phyloP scores from a whole-genome alignment of 1,140 invertebrate species.

The Drosophila tropicalis region DNA sequence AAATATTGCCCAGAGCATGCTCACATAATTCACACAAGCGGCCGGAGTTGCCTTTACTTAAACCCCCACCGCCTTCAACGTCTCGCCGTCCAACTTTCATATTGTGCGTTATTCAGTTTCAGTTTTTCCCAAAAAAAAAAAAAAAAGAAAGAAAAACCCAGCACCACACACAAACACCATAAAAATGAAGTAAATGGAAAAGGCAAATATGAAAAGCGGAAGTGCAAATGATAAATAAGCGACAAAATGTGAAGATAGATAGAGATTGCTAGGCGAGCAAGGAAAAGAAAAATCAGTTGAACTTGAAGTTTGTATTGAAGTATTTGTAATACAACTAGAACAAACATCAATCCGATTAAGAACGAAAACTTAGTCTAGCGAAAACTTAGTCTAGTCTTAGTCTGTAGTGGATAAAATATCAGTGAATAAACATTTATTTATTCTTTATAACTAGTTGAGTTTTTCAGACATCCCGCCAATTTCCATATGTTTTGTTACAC shows the following conservation, averaged over 20 bases:
- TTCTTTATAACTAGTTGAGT: too few species aligned
- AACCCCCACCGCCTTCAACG: neutral
- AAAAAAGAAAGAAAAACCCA: neutral
- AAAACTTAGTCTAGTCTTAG: too few species aligned
- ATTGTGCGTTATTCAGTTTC: constrained; percentile 9
- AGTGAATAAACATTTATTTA: too few species aligned
- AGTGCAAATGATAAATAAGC: constrained; percentile 14
- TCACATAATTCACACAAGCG: constrained; percentile 12
- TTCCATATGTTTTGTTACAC: too few species aligned
- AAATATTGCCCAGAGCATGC: constrained; percentile 5
- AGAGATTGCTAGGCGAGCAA: neutral
- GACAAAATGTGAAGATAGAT: constrained; percentile 1
- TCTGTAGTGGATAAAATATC: too few species aligned
- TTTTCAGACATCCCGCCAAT: too few species aligned
- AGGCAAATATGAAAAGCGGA: constrained; percentile 5
- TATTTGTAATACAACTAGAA: too few species aligned
- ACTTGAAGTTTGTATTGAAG: neutral
- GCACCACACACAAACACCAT: too few species aligned
- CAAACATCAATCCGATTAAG: too few species aligned
- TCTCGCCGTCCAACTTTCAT: neutral
- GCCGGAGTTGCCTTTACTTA: neutral
- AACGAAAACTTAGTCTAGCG: too few species aligned
- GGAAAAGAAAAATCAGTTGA: neutral
- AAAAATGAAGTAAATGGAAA: constrained; percentile 4
- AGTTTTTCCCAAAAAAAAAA: neutral